Evolutionary conservation across 2,888 invertebrate genomes (phyloP), one percentile per base, ranked within the genome.

Genomic region (Monopis laevigella): DNA sequence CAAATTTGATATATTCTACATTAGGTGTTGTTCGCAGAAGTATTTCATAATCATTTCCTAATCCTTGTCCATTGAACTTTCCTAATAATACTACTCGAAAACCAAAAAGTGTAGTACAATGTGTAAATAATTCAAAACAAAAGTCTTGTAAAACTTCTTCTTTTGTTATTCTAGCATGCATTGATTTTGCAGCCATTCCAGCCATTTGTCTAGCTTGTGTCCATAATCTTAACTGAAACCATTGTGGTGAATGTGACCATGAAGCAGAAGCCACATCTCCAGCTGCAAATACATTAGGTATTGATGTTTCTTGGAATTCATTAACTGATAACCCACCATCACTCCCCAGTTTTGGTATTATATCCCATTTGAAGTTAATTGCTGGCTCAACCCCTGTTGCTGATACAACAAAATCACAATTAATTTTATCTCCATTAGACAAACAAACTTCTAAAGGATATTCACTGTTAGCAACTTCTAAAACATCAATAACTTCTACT

Each of bases 181-280:
- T 98, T 43, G 90, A 88, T 64, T 92, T 91, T 0, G 95, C 98
- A 16, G 93, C 96, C 82, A 94, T 96, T 41, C 86, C 85, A 7
- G 98, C 99, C 97, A 98, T 98, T 72, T 98, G 97, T 41, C 96
- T 82, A 0, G 98, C 99, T 73, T 99, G 99, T 1, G 96, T 95
- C 99, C 99, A 99, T 24, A 99, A 71, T 44, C 96, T 85, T 89
- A 98, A 92, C 80, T 97, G 92, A 64, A 93, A 92, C 96, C 96
- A 96, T 58, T 94, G 90, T 16, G 84, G 75, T 0, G 92, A 86
- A 45, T 80, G 61, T 4, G 77, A 60, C 97, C 97, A 98, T 21
- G 78, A 77, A n/a, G 92, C 89, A 48, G 84, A 83, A 55, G 96
- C 97, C 5, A 93, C 89, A 84, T 99, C 99, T 2, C 99, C 99